Evolutionary conservation across 1,140 invertebrate genomes (phyloP), one percentile per base, ranked within the genome.

Genomic region (Anthonomus grandis): DNA sequence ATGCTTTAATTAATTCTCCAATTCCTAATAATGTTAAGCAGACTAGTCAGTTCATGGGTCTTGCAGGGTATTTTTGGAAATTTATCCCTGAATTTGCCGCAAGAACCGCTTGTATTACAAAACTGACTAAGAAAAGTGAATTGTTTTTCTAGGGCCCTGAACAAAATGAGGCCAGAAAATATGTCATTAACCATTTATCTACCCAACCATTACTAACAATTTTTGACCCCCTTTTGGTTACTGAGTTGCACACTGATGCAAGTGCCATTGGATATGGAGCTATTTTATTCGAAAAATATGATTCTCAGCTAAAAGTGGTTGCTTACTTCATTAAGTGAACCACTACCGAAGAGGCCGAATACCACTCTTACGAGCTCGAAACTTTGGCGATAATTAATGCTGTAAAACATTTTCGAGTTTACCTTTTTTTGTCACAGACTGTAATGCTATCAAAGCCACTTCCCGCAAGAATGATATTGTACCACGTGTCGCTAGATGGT

Each of bases 331-430:
- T 62, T 36, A 46, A 57, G 24, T 60, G 55, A 38, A 75, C 73
- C 8, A 63, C 64, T 3, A 36, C 41, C 1, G 54, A 42, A 21
- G 65, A 72, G 57, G 8, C 54, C 9, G 56, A 62, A 39, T 72
- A 75, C 63, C 70, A 74, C 60, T 74, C 69, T 0, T 74, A 71
- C 36, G 71, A 75, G 27, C 36, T 74, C 0, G 70, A 76, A 24
- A 74, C 70, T 25, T 15, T 76, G 3, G 73, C 71, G 0, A 66
- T 76, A 0, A 68, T 75, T 12, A 54, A 62, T 24, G 21, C 68
- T 1, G 41, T 67, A 2, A 55, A 66, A 51, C 60, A 70, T 53
- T 72, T 70, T 39, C 27, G 64, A 64, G 41, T 44, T 23, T 44
- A 44, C 21, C 21, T 44, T 21, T 10, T 65, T 56, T 72, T 2